Percentiles rank a stretch among this genome's conserved stretches.
These are phyloP conservation scores for Lipotes vexillifer DNA, from an alignment of 2,113 vertebrate genomes.

Conservation along the genomic window DNA sequence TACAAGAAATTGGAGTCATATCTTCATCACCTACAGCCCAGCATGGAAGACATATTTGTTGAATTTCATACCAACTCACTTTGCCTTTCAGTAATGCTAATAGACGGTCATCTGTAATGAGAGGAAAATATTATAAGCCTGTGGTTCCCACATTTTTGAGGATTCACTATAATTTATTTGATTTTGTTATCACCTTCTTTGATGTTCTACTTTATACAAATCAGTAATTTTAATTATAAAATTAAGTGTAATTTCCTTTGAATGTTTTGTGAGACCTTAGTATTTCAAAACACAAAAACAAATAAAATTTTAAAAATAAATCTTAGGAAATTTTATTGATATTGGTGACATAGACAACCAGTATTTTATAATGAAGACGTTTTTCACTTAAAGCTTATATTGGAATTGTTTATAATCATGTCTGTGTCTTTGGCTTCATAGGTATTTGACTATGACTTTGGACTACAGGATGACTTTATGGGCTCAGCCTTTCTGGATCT, in stretches of 20 bases:
- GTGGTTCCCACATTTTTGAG: neutral
- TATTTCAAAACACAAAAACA: neutral
- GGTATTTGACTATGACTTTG: slow-evolving; percentile 99
- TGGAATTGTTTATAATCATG: slow-evolving; percentile 8
- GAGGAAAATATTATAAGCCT: neutral
- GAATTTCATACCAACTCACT: neutral
- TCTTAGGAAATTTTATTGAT: neutral
- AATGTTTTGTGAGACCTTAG: neutral
- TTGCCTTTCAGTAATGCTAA: neutral
- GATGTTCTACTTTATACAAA: neutral
- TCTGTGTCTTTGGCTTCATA: slow-evolving; percentile 67
- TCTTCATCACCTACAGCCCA: neutral
- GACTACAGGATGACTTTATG: slow-evolving; percentile 98
- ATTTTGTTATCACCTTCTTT: neutral
- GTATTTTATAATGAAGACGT: neutral
- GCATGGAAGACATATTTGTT: neutral
- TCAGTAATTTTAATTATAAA: neutral
- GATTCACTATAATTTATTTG: neutral
- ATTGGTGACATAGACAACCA: neutral
- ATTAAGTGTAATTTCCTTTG: neutral
- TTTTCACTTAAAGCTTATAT: neutral
- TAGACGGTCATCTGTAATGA: neutral
- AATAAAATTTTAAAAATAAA: neutral
- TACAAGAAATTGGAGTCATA: neutral
- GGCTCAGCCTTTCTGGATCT: slow-evolving; percentile 94